Base-by-base conservation (phyloP, 2,888 invertebrate genomes). In the Eurytoma adleriae region DNA sequence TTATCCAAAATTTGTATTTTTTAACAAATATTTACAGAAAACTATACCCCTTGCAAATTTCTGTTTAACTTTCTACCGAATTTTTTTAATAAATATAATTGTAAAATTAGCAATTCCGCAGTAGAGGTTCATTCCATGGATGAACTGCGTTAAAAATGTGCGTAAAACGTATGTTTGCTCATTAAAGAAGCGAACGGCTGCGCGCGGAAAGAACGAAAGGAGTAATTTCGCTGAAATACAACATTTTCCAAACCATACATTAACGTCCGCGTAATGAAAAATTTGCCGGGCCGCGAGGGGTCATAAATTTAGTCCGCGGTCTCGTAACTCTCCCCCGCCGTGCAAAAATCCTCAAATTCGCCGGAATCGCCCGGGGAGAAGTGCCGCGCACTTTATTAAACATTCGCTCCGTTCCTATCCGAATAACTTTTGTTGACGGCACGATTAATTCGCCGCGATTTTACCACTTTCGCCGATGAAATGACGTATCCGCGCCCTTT, bases 171-270 rank as follows among this genome's bases (percentile, higher is more conserved):
- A 13, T 10, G 30, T 10, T 16, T 13, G 16, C 56, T n/a, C 69
- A 30, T 12, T 27, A 12, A 68, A 20, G n/a, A 27, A 56, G 30
- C 24, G 16, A 24, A 20, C n/a, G n/a, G 5, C 7, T 7, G 14
- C 57, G 57, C 30, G 12, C 3, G n/a, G 16, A 52, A 72, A 50
- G 14, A 62, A 62, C 50, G 61, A 62, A 61, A 62, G 50, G 54
- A 72, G 72, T 72, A 62, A 72, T 72, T 72, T 62, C 18, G 27
- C 56, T 52, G 52, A 72, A 72, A 72, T 72, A 72, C 62, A 72
- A 72, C 72, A 72, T 52, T 72, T 72, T 18, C 52, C 16, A 52
- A 72, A 61, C 62, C 52, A 62, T 72, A 72, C 62, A 62, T 62
- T 62, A 72, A 52, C 30, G 61, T 61, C 71, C 18, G 52, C 2